A percentile compares a stretch with the other conserved stretches of the same genome.
These are phyloP conservation scores for Tipula unca DNA, from an alignment of 2,888 invertebrate genomes.

Conservation along the genomic window DNA sequence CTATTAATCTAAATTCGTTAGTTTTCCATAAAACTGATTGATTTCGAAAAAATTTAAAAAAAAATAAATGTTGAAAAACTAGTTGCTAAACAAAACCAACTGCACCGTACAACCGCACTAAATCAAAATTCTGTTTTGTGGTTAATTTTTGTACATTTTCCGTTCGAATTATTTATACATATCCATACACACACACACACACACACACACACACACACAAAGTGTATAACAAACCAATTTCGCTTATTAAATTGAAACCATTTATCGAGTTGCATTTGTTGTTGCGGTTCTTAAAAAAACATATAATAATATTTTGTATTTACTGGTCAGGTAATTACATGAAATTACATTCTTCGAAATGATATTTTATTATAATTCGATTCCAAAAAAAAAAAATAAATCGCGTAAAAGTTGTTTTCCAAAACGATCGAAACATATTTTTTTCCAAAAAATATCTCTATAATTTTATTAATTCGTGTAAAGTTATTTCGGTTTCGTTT, in stretches of 20 bases:
- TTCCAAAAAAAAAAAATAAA: not conserved
- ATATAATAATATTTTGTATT: not conserved
- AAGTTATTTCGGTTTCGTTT: not conserved
- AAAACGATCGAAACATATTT: not conserved
- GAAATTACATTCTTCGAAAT: slow-evolving; percentile 16
- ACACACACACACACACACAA: too few species aligned
- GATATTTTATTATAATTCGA: slow-evolving; percentile 15
- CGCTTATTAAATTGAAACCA: slow-evolving; percentile 1
- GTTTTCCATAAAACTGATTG: not conserved
- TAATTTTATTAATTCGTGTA: slow-evolving; percentile 16
- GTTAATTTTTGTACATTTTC: not conserved
- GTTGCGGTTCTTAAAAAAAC: not conserved
- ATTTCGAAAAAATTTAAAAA: not conserved
- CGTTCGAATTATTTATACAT: not conserved
- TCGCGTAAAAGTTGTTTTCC: not conserved
- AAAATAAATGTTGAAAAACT: not conserved
- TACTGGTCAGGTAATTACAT: slow-evolving; percentile 10
- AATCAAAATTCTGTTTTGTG: not conserved
- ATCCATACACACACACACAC: too few species aligned
- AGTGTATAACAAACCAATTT: not conserved
- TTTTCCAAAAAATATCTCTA: not conserved
- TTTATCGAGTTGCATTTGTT: not conserved
- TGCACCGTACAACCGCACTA: not conserved
- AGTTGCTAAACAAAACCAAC: not conserved
- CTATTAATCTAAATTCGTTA: not conserved